A percentile compares a stretch with the other conserved stretches of the same genome.
Conservation (phyloP, 2,797 vertebrate species). For the Rhinichthys osculus region DNA sequence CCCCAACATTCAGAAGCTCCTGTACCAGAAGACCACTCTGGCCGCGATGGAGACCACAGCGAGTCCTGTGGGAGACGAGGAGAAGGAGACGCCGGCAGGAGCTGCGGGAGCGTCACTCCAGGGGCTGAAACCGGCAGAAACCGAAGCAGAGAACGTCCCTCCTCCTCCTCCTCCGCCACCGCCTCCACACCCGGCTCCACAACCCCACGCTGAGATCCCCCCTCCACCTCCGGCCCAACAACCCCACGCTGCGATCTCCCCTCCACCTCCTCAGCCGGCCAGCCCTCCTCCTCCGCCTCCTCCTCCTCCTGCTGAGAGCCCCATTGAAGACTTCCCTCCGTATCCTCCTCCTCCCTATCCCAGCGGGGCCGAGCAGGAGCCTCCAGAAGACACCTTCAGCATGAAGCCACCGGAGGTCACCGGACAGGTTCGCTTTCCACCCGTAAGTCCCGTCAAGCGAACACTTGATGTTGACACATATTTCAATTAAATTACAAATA, state of each 20-base stretch:
- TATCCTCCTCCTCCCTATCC: slow-evolving; percentile 95
- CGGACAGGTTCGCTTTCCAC: slow-evolving; percentile 89
- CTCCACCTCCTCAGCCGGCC: slow-evolving; percentile 71
- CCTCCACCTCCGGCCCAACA: slow-evolving; percentile 75
- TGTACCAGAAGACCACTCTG: slow-evolving; percentile 96
- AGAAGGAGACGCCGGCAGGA: slow-evolving; percentile 67
- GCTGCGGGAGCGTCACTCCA: slow-evolving; percentile 64
- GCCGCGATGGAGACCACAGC: slow-evolving; percentile 93
- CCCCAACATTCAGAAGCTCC: slow-evolving; percentile 96
- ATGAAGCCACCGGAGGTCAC: slow-evolving; percentile 95
- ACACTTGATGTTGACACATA: not conserved
- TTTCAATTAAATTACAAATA: not conserved
- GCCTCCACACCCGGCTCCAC: slow-evolving; percentile 77
- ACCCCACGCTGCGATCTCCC: slow-evolving; percentile 71
- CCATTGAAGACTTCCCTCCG: slow-evolving; percentile 93
- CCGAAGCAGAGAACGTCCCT: slow-evolving; percentile 70
- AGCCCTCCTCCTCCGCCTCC: slow-evolving; percentile 65
- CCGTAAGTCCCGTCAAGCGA: slow-evolving; percentile 77
- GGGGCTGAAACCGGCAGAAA: slow-evolving; percentile 52
- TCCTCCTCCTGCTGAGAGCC: slow-evolving; percentile 76
- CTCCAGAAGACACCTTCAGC: slow-evolving; percentile 84
- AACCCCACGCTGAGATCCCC: slow-evolving; percentile 72
- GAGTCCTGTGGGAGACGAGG: slow-evolving; percentile 71
- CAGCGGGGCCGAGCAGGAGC: slow-evolving; percentile 88
- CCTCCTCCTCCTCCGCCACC: slow-evolving; percentile 66